Evolutionary conservation across 2,888 invertebrate species (phyloP).

Genomic region (Agonum fuliginosum): DNA sequence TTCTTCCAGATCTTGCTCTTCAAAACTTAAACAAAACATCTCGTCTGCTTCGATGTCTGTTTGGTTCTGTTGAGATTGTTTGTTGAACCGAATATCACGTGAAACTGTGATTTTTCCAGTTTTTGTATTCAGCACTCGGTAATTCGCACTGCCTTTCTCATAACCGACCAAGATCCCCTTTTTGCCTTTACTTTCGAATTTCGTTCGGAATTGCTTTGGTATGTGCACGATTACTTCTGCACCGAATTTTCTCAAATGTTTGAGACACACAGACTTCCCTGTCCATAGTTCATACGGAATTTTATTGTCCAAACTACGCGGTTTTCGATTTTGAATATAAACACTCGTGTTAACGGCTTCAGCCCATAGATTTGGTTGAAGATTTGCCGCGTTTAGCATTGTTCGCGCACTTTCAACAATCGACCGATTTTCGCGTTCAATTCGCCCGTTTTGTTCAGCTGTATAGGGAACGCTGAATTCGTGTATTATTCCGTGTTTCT

Average conservation of each 20-base stretch:
- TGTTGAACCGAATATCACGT: slow-evolving; percentile 64
- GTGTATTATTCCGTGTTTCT: slow-evolving; percentile 62
- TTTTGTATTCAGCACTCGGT: not conserved
- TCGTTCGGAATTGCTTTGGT: not conserved
- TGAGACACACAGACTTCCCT: not conserved
- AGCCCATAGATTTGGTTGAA: slow-evolving; percentile 66
- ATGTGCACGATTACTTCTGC: not conserved
- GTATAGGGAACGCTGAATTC: slow-evolving; percentile 62
- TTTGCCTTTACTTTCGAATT: not conserved
- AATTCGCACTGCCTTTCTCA: not conserved
- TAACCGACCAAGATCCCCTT: not conserved
- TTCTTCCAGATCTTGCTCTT: too few species aligned
- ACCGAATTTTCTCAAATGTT: not conserved
- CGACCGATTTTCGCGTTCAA: slow-evolving; percentile 66
- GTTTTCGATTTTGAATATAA: slow-evolving; percentile 62
- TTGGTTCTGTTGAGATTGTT: not conserved
- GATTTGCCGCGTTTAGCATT: slow-evolving; percentile 63
- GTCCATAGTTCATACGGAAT: not conserved
- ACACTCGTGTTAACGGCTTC: slow-evolving; percentile 66
- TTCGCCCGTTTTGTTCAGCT: slow-evolving; percentile 65
- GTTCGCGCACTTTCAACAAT: slow-evolving; percentile 66
- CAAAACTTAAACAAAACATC: too few species aligned
- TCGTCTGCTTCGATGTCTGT: too few species aligned
- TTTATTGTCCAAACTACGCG: not conserved
- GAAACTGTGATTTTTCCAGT: slow-evolving; percentile 27